Evolutionary conservation across 2,797 vertebrate genomes (phyloP).

Genomic region (Spinibarbus caldwelli): DNA sequence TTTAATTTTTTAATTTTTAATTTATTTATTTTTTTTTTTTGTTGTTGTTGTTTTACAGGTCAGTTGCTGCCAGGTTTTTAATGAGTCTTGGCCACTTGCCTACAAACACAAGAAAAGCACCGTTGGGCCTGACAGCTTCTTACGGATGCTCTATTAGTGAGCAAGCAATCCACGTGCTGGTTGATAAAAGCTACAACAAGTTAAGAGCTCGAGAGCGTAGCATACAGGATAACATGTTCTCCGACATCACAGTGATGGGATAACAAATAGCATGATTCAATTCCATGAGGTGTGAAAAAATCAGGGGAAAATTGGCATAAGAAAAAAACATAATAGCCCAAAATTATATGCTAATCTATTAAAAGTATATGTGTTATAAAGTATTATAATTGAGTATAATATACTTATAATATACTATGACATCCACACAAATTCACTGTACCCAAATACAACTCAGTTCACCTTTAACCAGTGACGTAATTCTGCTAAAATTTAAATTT

Average conservation of each 20-base stretch:
- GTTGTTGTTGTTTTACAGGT: conserved; percentile 9
- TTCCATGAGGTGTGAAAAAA: neutral
- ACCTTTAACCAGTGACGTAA: neutral
- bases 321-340: neutral
- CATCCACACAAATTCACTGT: neutral
- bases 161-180: neutral
- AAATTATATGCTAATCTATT: neutral
- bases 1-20: no score
- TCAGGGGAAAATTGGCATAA: neutral
- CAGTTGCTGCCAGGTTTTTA: neutral
- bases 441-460: neutral
- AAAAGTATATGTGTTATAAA: no score
- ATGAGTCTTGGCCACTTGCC: neutral
- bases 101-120: neutral
- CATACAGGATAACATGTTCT: neutral
- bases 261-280: neutral
- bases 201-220: neutral
- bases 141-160: neutral
- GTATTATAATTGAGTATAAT: no score
- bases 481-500: neutral
- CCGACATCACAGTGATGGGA: neutral
- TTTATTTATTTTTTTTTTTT: no score
- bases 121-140: neutral
- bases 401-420: no score
- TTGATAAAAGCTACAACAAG: neutral